These are phyloP conservation scores for Eupithecia insigniata DNA, from an alignment of 2,888 invertebrate genomes.

Conservation along the genomic window DNA sequence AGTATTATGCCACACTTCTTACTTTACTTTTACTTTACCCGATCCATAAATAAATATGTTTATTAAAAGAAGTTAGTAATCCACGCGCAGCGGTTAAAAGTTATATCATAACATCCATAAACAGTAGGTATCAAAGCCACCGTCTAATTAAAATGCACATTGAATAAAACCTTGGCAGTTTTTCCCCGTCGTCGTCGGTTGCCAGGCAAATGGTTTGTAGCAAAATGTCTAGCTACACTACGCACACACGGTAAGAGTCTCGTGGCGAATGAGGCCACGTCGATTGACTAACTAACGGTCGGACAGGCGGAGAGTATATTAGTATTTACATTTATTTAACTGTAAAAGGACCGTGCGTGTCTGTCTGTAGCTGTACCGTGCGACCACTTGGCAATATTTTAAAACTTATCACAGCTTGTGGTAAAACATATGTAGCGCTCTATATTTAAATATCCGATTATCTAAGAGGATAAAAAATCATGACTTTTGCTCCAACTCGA, in stretches of 20 bases:
- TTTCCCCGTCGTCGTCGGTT: constrained; percentile 37
- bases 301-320: constrained; percentile 37
- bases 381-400: neutral
- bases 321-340: constrained; percentile 27
- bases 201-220: constrained; percentile 42
- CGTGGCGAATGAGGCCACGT: constrained; percentile 48
- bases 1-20: neutral
- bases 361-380: constrained; percentile 6
- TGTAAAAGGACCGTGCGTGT: constrained; percentile 26
- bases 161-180: constrained; percentile 31
- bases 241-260: constrained; percentile 22
- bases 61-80: neutral
- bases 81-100: neutral
- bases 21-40: neutral
- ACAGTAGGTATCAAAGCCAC: constrained; percentile 29
- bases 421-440: too few species aligned
- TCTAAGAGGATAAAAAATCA: too few species aligned
- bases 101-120: constrained; percentile 4
- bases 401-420: neutral
- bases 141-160: constrained; percentile 28
- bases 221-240: constrained; percentile 35
- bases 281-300: constrained; percentile 51
- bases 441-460: too few species aligned
- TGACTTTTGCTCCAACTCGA: too few species aligned
- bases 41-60: neutral